A percentile compares a stretch with the other conserved stretches of the same genome.
These are phyloP conservation scores for Xiphophorus birchmanni DNA, from an alignment of 2,797 vertebrate genomes.

Conservation along the genomic window DNA sequence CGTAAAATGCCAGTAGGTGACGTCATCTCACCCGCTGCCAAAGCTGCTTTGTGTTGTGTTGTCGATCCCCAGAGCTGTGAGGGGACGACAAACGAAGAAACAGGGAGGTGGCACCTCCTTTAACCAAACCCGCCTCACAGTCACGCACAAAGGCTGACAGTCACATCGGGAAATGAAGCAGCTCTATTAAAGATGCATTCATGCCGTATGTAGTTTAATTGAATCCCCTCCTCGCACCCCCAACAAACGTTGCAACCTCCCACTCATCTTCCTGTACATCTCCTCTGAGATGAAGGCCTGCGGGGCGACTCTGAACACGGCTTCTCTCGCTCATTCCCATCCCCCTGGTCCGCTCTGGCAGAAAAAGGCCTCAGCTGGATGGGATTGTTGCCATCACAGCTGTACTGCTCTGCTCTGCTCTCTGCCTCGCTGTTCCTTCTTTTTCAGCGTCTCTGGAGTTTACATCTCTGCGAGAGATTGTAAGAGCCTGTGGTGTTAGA, in stretches of 20 bases:
- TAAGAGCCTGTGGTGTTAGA: conserved; percentile 39
- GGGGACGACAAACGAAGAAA: conserved; percentile 25
- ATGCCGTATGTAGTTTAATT: conserved; percentile 73
- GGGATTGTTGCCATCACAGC: conserved; percentile 64
- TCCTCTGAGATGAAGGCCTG: conserved; percentile 37
- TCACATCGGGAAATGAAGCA: conserved; percentile 65
- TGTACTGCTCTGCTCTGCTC: conserved; percentile 32
- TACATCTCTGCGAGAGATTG: conserved; percentile 33
- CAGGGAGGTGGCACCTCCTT: conserved; percentile 31
- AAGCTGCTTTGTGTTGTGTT: conserved; percentile 51
- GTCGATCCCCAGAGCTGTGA: conserved; percentile 38
- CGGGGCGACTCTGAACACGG: conserved; percentile 38
- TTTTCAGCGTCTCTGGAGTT: conserved; percentile 47
- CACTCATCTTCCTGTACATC: conserved; percentile 25
- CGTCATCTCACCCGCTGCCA: conserved; percentile 47
- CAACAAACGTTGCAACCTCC: conserved; percentile 24
- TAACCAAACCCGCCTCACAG: conserved; percentile 37
- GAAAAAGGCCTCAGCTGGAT: conserved; percentile 56
- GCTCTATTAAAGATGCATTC: conserved; percentile 78
- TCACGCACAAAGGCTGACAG: conserved; percentile 65
- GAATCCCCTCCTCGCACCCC: conserved; percentile 63
- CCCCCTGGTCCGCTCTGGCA: conserved; percentile 37
- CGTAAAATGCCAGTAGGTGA: conserved; percentile 45
- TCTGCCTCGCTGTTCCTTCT: conserved; percentile 33
- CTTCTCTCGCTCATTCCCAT: conserved; percentile 28